Evolutionary conservation across 2,888 invertebrate species (phyloP).

Genomic region (Agrypnus murinus): DNA sequence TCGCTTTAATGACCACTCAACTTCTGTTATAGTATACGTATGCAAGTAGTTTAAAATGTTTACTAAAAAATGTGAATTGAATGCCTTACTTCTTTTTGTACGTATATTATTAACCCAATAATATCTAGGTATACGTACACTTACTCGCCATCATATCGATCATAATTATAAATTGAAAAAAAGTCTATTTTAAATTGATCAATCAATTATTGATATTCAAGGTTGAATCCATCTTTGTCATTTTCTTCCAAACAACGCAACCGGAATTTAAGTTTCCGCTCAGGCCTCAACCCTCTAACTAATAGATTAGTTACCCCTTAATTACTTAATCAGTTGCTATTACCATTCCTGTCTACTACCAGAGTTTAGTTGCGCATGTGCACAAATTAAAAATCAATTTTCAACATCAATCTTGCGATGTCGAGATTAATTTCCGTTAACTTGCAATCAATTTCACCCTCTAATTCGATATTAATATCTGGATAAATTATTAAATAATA

Average conservation of each 20-base stretch:
- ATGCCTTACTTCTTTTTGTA: too few relatives aligned
- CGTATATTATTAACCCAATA: too few relatives aligned
- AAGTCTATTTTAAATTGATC: slow-evolving; percentile 4
- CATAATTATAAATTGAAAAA: slow-evolving; percentile 33
- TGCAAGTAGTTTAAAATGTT: too few relatives aligned
- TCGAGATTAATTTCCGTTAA: slow-evolving; percentile 65
- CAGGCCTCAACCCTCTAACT: slow-evolving; percentile 33
- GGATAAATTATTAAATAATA: slow-evolving; percentile 44
- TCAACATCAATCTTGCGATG: slow-evolving; percentile 64
- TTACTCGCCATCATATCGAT: not conserved
- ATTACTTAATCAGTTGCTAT: slow-evolving; percentile 50
- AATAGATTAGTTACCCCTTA: slow-evolving; percentile 42
- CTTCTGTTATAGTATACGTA: too few relatives aligned
- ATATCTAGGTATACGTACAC: too few relatives aligned
- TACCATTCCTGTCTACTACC: slow-evolving; percentile 41
- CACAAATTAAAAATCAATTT: slow-evolving; percentile 67
- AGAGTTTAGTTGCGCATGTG: slow-evolving; percentile 57
- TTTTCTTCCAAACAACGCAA: not conserved
- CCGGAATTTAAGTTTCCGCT: not conserved
- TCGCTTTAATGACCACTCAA: too few relatives aligned
- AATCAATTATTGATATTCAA: not conserved
- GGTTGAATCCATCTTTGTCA: not conserved
- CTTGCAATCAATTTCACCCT: slow-evolving; percentile 58
- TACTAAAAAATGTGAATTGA: too few relatives aligned
- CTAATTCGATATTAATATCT: slow-evolving; percentile 59